Base-by-base conservation (phyloP, 2,888 invertebrate genomes). In the Noctuana brunneofusca region DNA sequence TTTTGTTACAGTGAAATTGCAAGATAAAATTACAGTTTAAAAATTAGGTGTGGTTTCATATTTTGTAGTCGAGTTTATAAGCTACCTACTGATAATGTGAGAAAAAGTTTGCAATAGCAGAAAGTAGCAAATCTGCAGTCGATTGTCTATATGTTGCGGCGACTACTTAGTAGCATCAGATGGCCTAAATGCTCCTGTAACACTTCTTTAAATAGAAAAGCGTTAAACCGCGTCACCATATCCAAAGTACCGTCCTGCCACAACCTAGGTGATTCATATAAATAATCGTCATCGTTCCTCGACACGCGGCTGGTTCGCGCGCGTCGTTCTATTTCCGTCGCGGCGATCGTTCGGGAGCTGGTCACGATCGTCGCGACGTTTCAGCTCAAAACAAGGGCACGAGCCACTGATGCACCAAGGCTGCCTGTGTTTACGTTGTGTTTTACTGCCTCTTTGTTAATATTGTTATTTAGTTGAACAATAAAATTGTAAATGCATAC, bases 351-450 rank as follows among this genome's bases (percentile, higher is more conserved):
- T 41, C 46, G 35, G 11, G 43, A 12, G 14, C 41, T 24, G 55
- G 52, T n/a, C 12, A 24, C 50, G 35, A 32, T 53, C 60, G 57
- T 54, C 57, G 43, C 55, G 38, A 49, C 56, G 16, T 35, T 46
- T 22, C 41, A 46, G 52, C 59, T 55, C 58, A 57, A 55, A 58
- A 62, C 66, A 66, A 68, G 69, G 65, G 63, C 68, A 54, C 58
- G 60, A 35, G 41, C 43, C 41, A 38, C 55, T 57, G 58, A 30
- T 30, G 49, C 18, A 62, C 64, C 68, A 70, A 69, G 69, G 70
- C 65, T 68, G 59, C 16, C 14, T 14, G 53, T 69, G 69, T 70
- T 70, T 70, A 70, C 68, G 65, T 66, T 54, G 3, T n/a, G 4
- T 24, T 24, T 48, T 35, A 22, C n/a, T 16, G 27, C 49, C 14